Conservation (phyloP, 2,888 invertebrate species). For the Polydesmus complanatus region DNA sequence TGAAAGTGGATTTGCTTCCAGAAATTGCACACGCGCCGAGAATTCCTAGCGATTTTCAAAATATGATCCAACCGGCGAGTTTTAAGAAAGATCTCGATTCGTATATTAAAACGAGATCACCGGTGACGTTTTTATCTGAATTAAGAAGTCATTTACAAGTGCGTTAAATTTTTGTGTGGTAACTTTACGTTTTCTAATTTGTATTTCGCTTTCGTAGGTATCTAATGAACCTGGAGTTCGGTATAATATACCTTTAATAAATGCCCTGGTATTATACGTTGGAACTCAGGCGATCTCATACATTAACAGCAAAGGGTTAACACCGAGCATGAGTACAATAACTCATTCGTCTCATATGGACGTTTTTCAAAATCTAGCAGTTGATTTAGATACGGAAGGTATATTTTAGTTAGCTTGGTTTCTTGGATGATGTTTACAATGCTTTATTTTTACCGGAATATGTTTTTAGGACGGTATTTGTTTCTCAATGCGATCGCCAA, state of each 20-base stretch:
- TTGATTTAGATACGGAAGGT: conserved; percentile 95
- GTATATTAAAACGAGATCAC: conserved; percentile 83
- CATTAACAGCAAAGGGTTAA: conserved; percentile 77
- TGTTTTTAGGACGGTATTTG: conserved; percentile 54
- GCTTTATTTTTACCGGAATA: conserved; percentile 4
- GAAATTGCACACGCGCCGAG: conserved; percentile 81
- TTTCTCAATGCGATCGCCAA: conserved; percentile 98
- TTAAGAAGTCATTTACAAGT: conserved; percentile 77
- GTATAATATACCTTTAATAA: conserved; percentile 93
- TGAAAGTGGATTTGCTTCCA: conserved; percentile 81
- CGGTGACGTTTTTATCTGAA: conserved; percentile 90
- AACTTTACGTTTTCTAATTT: conserved; percentile 8
- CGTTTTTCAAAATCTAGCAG: conserved; percentile 97
- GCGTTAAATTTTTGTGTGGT: conserved; percentile 12
- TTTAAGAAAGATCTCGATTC: conserved; percentile 95
- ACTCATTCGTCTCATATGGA: conserved; percentile 99
- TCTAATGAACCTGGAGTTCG: conserved; percentile 74
- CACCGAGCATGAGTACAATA: conserved; percentile 94
- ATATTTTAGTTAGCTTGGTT: conserved; percentile 27
- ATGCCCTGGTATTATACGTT: conserved; percentile 92
- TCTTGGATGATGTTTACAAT: neutral
- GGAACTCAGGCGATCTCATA: conserved; percentile 90
- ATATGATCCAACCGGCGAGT: conserved; percentile 67
- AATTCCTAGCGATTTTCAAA: conserved; percentile 72
- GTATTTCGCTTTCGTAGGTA: conserved; percentile 30